phyloP scores from a whole-genome alignment of 2,888 invertebrate genomes.

The Nephrotoma guestfalica region DNA sequence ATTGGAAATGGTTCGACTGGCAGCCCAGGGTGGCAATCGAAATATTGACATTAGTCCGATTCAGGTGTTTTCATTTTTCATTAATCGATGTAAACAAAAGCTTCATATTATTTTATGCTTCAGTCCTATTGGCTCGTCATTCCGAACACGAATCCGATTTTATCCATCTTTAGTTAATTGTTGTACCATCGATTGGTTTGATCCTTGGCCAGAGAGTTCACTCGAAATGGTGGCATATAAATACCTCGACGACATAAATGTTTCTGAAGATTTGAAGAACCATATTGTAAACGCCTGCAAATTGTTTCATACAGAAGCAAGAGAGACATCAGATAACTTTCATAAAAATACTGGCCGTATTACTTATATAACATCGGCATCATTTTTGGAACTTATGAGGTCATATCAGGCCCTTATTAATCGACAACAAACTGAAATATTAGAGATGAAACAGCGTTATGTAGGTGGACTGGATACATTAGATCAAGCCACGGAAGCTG shows the following conservation, averaged over 20 bases:
- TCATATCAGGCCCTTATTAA: conserved; percentile 63
- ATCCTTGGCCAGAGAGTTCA: conserved; percentile 75
- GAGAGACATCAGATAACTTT: conserved; percentile 45
- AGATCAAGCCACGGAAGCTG: conserved; percentile 65
- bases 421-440: conserved; percentile 54
- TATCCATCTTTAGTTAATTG: conserved; percentile 86
- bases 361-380: conserved; percentile 82
- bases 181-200: conserved; percentile 90
- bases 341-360: conserved; percentile 47
- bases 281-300: conserved; percentile 69
- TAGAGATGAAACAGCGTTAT: conserved; percentile 59
- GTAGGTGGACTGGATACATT: conserved; percentile 68
- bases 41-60: conserved; percentile 71
- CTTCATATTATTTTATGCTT: conserved; percentile 62
- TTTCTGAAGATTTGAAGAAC: conserved; percentile 41
- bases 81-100: conserved; percentile 62
- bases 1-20: conserved; percentile 53
- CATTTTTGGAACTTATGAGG: conserved; percentile 69
- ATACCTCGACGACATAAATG: conserved; percentile 52
- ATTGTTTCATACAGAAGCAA: conserved; percentile 72
- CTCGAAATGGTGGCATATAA: conserved; percentile 67
- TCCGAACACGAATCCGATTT: conserved; percentile 64
- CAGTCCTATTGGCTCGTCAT: conserved; percentile 70
- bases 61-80: conserved; percentile 66
- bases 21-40: conserved; percentile 68